Conservation (phyloP, 64 coral and sea anemone species). For the Montipora cactus region DNA sequence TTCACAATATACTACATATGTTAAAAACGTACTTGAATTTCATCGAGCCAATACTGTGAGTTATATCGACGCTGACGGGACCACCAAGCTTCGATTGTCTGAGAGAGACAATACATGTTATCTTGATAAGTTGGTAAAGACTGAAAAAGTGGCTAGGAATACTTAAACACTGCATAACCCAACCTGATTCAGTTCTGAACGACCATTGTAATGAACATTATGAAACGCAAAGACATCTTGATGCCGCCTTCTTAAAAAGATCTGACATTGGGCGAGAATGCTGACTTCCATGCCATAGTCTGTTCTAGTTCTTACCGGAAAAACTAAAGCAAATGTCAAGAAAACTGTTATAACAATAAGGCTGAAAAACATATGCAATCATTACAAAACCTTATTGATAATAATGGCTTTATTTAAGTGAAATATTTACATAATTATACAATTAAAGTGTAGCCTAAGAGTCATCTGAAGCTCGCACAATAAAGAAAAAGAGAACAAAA, state of each 20-base stretch:
- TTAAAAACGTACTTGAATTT: conserved; percentile 12
- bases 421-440: too few species aligned
- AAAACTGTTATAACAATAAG: not conserved
- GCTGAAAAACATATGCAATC: too few species aligned
- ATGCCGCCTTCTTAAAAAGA: conserved; percentile 39
- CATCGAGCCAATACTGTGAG: conserved; percentile 43
- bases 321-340: conserved; percentile 8
- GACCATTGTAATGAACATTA: not conserved
- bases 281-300: conserved; percentile 31
- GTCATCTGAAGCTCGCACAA: too few species aligned
- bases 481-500: not conserved
- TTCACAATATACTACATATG: too few species aligned
- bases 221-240: conserved; percentile 8
- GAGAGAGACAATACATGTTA: not conserved
- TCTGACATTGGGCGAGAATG: conserved; percentile 55
- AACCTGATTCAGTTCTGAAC: conserved; percentile 62
- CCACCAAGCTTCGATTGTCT: conserved; percentile 68
- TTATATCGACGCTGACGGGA: conserved; percentile 33
- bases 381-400: too few species aligned
- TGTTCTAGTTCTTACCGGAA: conserved; percentile 31
- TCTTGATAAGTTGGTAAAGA: not conserved
- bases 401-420: too few species aligned
- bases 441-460: too few species aligned
- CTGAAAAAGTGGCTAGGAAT: not conserved
- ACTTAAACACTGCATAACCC: not conserved